Conservation (phyloP, 2,113 vertebrate genomes). For the Calcarius ornatus region DNA sequence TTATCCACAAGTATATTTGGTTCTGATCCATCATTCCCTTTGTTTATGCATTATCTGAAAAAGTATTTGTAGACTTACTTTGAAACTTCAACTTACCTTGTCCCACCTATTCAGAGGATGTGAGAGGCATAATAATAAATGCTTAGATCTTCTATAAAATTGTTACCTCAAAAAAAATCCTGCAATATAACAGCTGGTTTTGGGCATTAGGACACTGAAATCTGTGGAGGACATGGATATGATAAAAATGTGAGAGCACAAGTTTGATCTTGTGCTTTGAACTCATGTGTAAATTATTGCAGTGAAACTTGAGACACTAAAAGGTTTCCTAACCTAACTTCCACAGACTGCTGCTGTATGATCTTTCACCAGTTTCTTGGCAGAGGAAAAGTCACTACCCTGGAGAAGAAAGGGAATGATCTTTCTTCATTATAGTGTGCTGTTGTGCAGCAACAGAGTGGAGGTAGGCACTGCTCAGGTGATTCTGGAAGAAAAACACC, state of each 20-base stretch:
- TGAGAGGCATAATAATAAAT: not conserved
- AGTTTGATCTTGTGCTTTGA: not conserved
- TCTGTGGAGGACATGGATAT: not conserved
- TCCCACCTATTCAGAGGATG: not conserved
- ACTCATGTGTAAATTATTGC: not conserved
- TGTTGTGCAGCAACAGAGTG: not conserved
- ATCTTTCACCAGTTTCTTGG: not conserved
- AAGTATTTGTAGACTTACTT: not conserved
- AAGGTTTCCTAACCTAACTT: not conserved
- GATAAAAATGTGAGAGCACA: not conserved
- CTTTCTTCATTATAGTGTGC: not conserved
- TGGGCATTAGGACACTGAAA: not conserved
- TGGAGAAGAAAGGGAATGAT: not conserved
- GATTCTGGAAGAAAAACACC: not conserved
- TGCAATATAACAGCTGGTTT: not conserved
- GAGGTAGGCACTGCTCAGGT: not conserved
- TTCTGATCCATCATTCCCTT: not conserved
- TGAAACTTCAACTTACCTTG: not conserved
- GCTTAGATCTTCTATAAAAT: not conserved
- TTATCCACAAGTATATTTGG: not conserved
- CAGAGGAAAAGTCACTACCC: not conserved
- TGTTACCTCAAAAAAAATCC: not conserved
- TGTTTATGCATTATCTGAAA: not conserved
- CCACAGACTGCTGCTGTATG: not conserved
- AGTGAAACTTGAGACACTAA: too few relatives aligned